Percentiles rank a stretch among this genome's conserved stretches.
phyloP scores from a whole-genome alignment of 2,797 vertebrate species.

The Micropoecilia bifurca region DNA sequence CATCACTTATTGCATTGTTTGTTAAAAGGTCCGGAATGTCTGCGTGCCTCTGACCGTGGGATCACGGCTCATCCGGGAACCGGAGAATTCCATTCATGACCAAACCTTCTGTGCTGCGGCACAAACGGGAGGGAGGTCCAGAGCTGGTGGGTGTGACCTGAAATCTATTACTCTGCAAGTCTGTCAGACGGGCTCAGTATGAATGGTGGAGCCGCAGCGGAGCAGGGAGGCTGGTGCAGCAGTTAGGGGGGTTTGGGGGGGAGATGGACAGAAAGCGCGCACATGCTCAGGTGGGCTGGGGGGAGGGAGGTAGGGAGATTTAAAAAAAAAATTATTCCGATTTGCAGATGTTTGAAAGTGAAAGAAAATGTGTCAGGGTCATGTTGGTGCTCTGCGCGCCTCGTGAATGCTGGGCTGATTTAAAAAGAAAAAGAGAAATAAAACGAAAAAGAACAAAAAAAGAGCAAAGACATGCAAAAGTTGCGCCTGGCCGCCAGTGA shows the following conservation, averaged over 20 bases:
- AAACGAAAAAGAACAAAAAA: conserved; percentile 9
- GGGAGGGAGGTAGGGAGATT: background rate
- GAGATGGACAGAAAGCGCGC: background rate
- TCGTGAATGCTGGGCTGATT: conserved; percentile 31
- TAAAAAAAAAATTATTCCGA: conserved; percentile 1
- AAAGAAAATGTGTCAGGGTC: conserved; percentile 39
- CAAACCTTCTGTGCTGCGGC: conserved; percentile 21
- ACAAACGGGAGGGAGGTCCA: conserved; percentile 47
- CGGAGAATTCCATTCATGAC: conserved; percentile 57
- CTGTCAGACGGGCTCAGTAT: conserved; percentile 44
- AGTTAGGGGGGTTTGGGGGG: conserved; percentile 17
- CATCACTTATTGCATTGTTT: background rate
- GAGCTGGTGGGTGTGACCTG: conserved; percentile 67
- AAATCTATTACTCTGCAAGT: conserved; percentile 50
- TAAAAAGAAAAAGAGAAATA: conserved; percentile 3
- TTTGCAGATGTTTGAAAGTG: conserved; percentile 38
- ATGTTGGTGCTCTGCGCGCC: conserved; percentile 29
- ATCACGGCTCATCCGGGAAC: conserved; percentile 8
- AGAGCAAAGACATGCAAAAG: conserved; percentile 32
- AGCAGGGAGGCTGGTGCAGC: conserved; percentile 9
- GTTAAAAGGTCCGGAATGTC: background rate
- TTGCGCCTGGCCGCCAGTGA: conserved; percentile 38
- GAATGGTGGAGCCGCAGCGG: conserved; percentile 61
- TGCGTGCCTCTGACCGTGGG: conserved; percentile 7
- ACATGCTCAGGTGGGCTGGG: background rate